Conservation (phyloP, 2,797 vertebrate species). For the Zenarchopterus dispar region DNA sequence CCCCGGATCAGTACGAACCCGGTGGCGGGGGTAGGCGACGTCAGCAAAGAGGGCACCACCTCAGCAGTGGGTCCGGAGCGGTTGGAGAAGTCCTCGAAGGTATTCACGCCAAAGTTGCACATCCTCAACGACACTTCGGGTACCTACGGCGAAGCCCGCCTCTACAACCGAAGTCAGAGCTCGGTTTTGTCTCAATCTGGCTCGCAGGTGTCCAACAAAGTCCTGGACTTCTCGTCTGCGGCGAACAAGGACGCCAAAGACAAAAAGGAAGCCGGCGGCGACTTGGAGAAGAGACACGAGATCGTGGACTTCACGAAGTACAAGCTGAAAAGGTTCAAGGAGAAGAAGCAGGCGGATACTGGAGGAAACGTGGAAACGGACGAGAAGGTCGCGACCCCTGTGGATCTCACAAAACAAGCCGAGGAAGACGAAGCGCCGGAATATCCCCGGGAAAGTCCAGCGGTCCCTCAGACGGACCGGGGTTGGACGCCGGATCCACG, state of each 20-base stretch:
- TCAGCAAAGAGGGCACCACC: slow-evolving; percentile 17
- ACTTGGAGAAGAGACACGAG: slow-evolving; percentile 35
- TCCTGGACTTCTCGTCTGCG: slow-evolving; percentile 75
- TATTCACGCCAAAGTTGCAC: slow-evolving; percentile 62
- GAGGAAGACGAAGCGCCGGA: slow-evolving; percentile 57
- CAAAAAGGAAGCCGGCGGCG: slow-evolving; percentile 13
- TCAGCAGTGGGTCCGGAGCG: slow-evolving; percentile 31
- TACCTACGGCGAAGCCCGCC: slow-evolving; percentile 54
- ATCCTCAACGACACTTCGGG: slow-evolving; percentile 63
- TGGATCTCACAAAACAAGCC: slow-evolving; percentile 76
- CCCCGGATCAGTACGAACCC: slow-evolving; percentile 35
- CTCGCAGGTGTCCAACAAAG: slow-evolving; percentile 58
- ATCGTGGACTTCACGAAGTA: slow-evolving; percentile 79
- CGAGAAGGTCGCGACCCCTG: slow-evolving; percentile 29
- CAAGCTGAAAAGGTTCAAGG: slow-evolving; percentile 70
- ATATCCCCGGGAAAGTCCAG: slow-evolving; percentile 27
- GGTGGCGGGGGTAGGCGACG: slow-evolving; percentile 8
- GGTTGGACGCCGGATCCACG: slow-evolving; percentile 28
- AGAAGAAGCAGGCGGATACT: slow-evolving; percentile 48
- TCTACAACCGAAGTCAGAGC: slow-evolving; percentile 61
- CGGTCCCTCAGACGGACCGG: slow-evolving; percentile 31
- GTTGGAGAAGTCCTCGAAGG: slow-evolving; percentile 13
- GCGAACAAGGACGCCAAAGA: slow-evolving; percentile 35
- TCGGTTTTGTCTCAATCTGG: slow-evolving; percentile 29
- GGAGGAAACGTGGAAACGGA: slow-evolving; percentile 10